Evolutionary conservation across 37 sponge, comb jelly and placozoan genomes (phyloP), one percentile per base, ranked within the genome.

Genomic region (Mnemiopsis leidyi): DNA sequence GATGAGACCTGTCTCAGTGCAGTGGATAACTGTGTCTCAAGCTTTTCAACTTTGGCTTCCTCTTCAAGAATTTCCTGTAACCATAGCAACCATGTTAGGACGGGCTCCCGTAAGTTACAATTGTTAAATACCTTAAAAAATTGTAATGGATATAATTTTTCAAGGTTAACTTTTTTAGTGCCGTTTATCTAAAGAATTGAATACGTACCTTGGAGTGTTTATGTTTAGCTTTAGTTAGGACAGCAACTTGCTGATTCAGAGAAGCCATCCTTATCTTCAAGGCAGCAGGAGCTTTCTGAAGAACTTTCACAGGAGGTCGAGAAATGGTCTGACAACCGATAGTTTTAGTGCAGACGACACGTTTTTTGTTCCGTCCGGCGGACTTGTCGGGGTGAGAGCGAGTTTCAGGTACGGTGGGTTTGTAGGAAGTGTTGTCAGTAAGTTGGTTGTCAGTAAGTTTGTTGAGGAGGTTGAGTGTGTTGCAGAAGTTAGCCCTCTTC

Each of bases 291-390:
- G 82, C 36, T 30, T 79, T 79, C 38, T 79, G 36, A 3, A 79
- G 82, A 16, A 79, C 82, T 23, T 79, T 79, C 1, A 79, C 82
- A 79, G 82, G 82, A 21, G 82, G 82, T 9, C 29, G 82, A 36
- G 82, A 23, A 13, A 79, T 32, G 33, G 82, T 79, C 38, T 79
- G 82, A 35, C 20, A 29, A 32, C 82, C 82, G 2, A 25, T 25
- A 69, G 28, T 69, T 69, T 25, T 69, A 25, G 73, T 69, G 29
- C 73, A 28, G 36, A 35, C 82, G 9, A 21, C 29, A 13, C 82
- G 2, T 36, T 29, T 16, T 31, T 79, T 79, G 36, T 32, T 79
- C 2, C 38, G 23, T 31, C 23, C 21, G 5, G 30, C 20, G n/a
- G n/a, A n/a, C 24, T 73, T 73, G 5, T 7, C 76, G 24, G 23